A percentile compares a stretch with the other conserved stretches of the same genome.
Conservation (phyloP, 2,888 invertebrate species). For the Adelognathus sp. region DNA sequence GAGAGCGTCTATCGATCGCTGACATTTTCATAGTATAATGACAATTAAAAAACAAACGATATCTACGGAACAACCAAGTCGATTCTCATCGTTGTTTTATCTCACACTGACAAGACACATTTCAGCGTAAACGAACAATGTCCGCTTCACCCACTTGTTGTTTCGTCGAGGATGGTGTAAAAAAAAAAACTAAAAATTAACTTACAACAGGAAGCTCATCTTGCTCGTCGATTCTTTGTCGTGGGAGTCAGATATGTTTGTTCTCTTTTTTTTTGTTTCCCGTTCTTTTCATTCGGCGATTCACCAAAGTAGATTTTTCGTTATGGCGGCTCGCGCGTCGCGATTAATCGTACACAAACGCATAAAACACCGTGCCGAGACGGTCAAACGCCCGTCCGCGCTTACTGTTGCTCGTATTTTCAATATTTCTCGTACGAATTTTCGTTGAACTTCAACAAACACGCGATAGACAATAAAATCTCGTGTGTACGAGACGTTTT, state of each 20-base stretch:
- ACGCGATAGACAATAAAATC: not conserved
- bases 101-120: slow-evolving; percentile 5
- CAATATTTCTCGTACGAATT: not conserved
- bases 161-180: slow-evolving; percentile 4
- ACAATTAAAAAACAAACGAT: slow-evolving; percentile 2
- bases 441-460: slow-evolving; percentile 4
- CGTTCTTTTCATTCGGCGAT: too few relatives aligned
- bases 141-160: not conserved
- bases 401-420: not conserved
- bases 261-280: too few relatives aligned
- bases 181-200: slow-evolving; percentile 59
- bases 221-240: slow-evolving; percentile 64
- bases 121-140: not conserved
- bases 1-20: slow-evolving; percentile 5
- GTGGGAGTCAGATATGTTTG: slow-evolving; percentile 14
- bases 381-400: slow-evolving; percentile 34
- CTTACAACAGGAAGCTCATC: slow-evolving; percentile 81
- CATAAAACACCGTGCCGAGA: slow-evolving; percentile 41
- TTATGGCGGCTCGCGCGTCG: slow-evolving; percentile 46
- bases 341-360: slow-evolving; percentile 44
- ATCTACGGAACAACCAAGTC: slow-evolving; percentile 10
- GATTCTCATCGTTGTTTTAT: not conserved
- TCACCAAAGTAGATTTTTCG: slow-evolving; percentile 37
- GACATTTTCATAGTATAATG: not conserved
- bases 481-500: slow-evolving; percentile 38